phyloP scores from a whole-genome alignment of 2,797 vertebrate species.

The Paramormyrops hopkinsi region DNA sequence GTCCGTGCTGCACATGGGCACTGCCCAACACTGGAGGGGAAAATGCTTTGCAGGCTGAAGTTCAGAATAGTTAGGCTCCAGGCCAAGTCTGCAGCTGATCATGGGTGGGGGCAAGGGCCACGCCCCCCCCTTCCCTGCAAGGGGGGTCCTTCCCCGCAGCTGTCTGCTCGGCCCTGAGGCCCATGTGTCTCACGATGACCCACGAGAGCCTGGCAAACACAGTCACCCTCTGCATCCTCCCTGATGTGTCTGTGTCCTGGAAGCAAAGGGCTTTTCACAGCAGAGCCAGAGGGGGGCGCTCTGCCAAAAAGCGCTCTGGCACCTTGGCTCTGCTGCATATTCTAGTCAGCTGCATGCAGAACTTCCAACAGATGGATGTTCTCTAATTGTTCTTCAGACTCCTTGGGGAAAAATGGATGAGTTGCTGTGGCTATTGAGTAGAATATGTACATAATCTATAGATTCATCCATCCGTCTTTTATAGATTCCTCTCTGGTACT shows the following conservation, averaged over 20 bases:
- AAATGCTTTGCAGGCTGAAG: not conserved
- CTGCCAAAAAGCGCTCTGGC: not conserved
- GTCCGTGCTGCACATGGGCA: not conserved
- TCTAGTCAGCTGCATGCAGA: not conserved
- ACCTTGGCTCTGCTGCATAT: not conserved
- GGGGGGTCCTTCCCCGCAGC: not conserved
- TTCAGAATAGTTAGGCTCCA: not conserved
- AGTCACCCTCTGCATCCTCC: not conserved
- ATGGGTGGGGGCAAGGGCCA: not conserved
- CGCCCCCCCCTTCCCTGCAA: not conserved
- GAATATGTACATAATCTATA: not conserved
- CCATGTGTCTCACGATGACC: not conserved
- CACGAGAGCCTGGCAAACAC: not conserved
- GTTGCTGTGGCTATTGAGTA: not conserved
- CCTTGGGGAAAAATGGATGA: not conserved
- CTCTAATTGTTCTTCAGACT: not conserved
- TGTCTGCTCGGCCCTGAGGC: not conserved
- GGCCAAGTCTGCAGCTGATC: not conserved
- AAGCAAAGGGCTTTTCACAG: not conserved
- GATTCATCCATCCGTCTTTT: not conserved
- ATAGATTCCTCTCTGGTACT: not conserved
- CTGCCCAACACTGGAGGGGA: not conserved
- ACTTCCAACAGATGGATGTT: not conserved
- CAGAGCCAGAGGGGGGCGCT: not conserved
- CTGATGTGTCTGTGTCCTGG: not conserved